Evolutionary conservation across 2,888 invertebrate species (phyloP).

Genomic region (Disparrhopalites patrizii): DNA sequence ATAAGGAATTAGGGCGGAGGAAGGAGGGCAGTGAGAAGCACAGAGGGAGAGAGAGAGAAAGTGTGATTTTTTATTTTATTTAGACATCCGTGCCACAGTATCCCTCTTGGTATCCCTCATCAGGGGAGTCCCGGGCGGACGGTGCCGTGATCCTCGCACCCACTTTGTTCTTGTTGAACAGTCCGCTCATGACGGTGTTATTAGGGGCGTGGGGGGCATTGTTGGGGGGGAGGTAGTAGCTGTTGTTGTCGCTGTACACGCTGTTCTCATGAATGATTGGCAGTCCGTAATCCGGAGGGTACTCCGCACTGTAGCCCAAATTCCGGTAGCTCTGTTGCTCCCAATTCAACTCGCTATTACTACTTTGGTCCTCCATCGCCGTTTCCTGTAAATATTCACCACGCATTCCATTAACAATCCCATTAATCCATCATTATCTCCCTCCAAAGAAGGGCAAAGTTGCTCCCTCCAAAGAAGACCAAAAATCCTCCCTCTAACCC

Average conservation of each 20-base stretch:
- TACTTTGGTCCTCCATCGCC: slow-evolving; percentile 47
- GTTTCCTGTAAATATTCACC: slow-evolving; percentile 33
- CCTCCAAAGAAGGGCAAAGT: background rate
- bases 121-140: slow-evolving; percentile 69
- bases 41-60: no score
- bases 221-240: slow-evolving; percentile 37
- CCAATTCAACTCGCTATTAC: slow-evolving; percentile 48
- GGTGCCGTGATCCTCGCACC: slow-evolving; percentile 48
- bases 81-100: slow-evolving; percentile 81
- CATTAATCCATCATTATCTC: background rate
- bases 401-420: background rate
- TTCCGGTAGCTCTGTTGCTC: slow-evolving; percentile 48
- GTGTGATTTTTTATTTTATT: background rate
- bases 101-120: slow-evolving; percentile 88
- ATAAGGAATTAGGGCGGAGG: no score
- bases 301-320: slow-evolving; percentile 54
- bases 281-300: slow-evolving; percentile 74
- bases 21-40: no score
- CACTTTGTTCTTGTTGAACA: slow-evolving; percentile 77
- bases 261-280: slow-evolving; percentile 56
- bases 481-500: slow-evolving; percentile 10
- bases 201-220: slow-evolving; percentile 50
- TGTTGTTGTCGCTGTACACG: slow-evolving; percentile 46
- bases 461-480: slow-evolving; percentile 1
- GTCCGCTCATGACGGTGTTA: slow-evolving; percentile 73